Base-by-base conservation (phyloP, 2,888 invertebrate genomes). In the Operophtera brumata region DNA sequence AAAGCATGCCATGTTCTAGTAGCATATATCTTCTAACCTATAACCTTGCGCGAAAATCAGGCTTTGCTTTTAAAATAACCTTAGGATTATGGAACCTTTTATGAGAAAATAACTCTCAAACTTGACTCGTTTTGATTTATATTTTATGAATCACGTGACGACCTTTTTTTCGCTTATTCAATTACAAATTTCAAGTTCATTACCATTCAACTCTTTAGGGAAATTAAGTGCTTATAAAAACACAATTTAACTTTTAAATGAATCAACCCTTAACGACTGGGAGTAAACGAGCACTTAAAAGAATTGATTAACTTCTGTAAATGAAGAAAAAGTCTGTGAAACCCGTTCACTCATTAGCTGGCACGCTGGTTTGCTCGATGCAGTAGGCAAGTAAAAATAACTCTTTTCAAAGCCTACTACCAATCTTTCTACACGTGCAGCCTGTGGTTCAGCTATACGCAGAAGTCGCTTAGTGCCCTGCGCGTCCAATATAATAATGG, bases 171-270 rank as follows among this genome's bases (percentile, higher is more conserved):
- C 25, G 11, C 36, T 48, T 47, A 50, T 50, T 54, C 28, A 47
- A 47, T 53, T 54, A 42, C 47, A 53, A 44, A 54, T 41, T 48
- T 39, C 20, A 40, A 54, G 54, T 51, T 54, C 47, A 35, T 57
- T 57, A 51, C 12, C 55, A 44, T 42, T 43, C 35, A 43, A 39
- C 47, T 52, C 60, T 52, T 57, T 47, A 54, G 60, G 60, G 60
- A 60, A 60, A 60, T 60, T 46, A 54, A 51, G 43, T 25, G 41
- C 32, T 51, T 55, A 14, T 49, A 55, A 55, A 55, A 55, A 50
- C 47, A 39, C 26, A 43, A 51, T 55, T 47, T 55, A 35, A 55
- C 55, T 55, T 55, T 55, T 25, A 55, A 51, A 55, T 55, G 26
- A 55, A 43, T 42, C 25, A 13, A n/a, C 26, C 35, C 40, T 34